Evolutionary conservation across 1,140 invertebrate genomes (phyloP), one percentile per base, ranked within the genome.

Genomic region (Centruroides sculpturatus): DNA sequence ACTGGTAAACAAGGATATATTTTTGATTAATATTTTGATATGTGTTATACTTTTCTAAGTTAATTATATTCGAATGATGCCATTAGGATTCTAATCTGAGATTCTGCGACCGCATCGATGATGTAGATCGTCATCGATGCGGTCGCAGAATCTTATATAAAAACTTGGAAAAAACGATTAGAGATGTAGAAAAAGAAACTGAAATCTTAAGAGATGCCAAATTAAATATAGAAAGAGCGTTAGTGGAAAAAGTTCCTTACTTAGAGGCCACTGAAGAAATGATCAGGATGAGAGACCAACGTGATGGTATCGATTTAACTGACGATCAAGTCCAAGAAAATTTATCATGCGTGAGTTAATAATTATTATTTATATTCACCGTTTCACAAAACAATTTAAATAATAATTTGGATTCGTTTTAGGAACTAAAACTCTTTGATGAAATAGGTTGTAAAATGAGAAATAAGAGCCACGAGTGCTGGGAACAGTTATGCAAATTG

Each of bases 81-180:
- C 10, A 51, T 53, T 13, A 63, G 62, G 62, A 63, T 46, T 53
- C 55, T 5, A 63, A 63, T 34, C 48, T 56, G 12, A 56, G 56
- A 23, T 41, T 64, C 1, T 48, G 34, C 0, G 62, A 64, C 13
- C 62, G 62, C 13, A 58, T 64, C 46, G 34, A 36, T 11, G 62
- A 64, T 12, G 59, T 64, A 5, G 59, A 64, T 5, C 62, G 57
- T 47, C 60, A 59, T 59, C n/a, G n/a, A n/a, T n/a, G n/a, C n/a
- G n/a, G n/a, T n/a, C n/a, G n/a, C n/a, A n/a, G n/a, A n/a, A n/a
- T n/a, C 23, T 23, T 23, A 2, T 58, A 56, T 52, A 55, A 49
- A 8, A 64, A 60, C n/a, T 47, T 64, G 41, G 62, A 64, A 11
- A 41, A 56, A 7, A 60, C 51, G 1, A 36, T 64, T 1, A 34